Conservation (phyloP, 1,140 invertebrate genomes). For the Coelopa frigida region DNA sequence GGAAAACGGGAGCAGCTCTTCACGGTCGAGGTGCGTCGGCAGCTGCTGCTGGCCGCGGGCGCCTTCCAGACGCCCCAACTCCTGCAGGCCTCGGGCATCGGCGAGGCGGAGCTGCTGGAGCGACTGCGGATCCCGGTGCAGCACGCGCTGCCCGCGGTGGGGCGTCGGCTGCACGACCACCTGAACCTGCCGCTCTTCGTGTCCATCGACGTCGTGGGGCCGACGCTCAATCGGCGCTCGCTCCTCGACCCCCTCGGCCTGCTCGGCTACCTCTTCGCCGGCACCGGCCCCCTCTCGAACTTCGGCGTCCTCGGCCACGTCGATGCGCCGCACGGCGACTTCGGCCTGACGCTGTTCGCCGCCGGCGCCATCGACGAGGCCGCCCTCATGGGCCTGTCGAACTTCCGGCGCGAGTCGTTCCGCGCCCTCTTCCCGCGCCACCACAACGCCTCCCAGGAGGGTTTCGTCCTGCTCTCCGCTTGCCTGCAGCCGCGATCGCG, state of each 20-base stretch:
- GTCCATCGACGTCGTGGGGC: conserved; percentile 53
- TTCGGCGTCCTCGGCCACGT: conserved; percentile 54
- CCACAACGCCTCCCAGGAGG: conserved; percentile 55
- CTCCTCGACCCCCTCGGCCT: conserved; percentile 51
- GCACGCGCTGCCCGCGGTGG: conserved; percentile 51
- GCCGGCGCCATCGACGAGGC: conserved; percentile 60
- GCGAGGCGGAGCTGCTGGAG: conserved; percentile 47
- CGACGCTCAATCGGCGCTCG: conserved; percentile 53
- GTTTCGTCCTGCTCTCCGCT: conserved; percentile 58
- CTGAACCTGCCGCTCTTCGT: conserved; percentile 62
- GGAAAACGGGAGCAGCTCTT: conserved; percentile 30
- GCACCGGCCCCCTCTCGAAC: conserved; percentile 51
- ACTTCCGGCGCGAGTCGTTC: conserved; percentile 57
- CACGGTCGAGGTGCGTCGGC: conserved; percentile 52
- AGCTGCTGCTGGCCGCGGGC: conserved; percentile 65
- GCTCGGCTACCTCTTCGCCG: conserved; percentile 54
- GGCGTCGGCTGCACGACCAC: conserved; percentile 64
- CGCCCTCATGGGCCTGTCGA: conserved; percentile 56
- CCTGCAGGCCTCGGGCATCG: conserved; percentile 64
- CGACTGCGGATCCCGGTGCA: conserved; percentile 49
- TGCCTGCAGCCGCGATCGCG: conserved; percentile 61
- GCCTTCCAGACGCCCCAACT: conserved; percentile 64
- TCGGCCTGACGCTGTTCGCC: conserved; percentile 57
- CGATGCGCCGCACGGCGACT: conserved; percentile 44
- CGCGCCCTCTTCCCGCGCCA: conserved; percentile 57